Percentiles rank a stretch among this genome's conserved stretches.
Evolutionary conservation across 2,113 vertebrate species (phyloP).

Genomic region (Ardeotis arabs): DNA sequence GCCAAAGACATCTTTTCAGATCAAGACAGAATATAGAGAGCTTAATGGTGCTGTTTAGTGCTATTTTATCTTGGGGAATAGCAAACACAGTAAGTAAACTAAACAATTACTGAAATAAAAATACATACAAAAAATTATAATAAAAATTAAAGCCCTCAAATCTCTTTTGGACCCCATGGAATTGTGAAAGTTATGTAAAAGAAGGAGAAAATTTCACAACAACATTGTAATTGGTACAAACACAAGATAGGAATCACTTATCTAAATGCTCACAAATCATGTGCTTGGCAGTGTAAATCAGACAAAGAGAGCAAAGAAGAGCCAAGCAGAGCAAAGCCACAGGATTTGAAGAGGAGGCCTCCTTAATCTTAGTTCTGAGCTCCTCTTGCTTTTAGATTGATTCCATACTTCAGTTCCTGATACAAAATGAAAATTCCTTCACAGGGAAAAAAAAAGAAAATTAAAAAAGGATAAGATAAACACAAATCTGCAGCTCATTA

Average conservation of each 20-base stretch:
- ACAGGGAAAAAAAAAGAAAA: fast-evolving
- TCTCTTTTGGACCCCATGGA: not conserved
- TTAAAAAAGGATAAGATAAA: not conserved
- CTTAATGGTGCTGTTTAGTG: not conserved
- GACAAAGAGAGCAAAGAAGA: not conserved
- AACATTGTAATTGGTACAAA: not conserved
- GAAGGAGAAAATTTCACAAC: not conserved
- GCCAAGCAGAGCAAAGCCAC: not conserved
- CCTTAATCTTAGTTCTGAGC: not conserved
- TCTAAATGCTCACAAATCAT: not conserved
- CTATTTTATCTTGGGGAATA: not conserved
- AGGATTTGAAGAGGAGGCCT: not conserved
- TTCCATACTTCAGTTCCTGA: not conserved
- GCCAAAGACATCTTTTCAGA: not conserved
- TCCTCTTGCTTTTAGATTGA: not conserved
- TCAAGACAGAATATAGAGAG: not conserved
- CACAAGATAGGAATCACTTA: not conserved
- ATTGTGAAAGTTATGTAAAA: not conserved
- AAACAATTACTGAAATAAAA: not conserved
- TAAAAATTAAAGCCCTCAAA: not conserved
- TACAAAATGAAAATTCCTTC: not conserved
- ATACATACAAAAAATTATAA: not conserved
- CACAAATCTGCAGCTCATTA: not conserved
- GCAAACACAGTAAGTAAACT: not conserved
- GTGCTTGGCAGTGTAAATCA: not conserved